These are phyloP conservation scores for Morpho helenor DNA, from an alignment of 2,888 invertebrate species.

Conservation along the genomic window DNA sequence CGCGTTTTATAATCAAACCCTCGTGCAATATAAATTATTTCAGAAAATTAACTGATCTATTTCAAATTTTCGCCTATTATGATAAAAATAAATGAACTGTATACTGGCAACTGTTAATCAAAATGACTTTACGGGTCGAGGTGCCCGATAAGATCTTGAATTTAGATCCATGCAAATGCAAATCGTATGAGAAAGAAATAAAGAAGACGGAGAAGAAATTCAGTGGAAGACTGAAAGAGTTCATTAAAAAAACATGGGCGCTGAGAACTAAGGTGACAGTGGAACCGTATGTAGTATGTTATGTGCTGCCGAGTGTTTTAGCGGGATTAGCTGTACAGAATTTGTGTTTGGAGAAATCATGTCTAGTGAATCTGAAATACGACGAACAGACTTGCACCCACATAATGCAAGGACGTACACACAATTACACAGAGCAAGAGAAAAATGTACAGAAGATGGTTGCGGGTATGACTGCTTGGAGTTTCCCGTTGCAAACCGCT, in stretches of 20 bases:
- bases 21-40: background rate
- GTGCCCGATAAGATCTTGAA: constrained; percentile 65
- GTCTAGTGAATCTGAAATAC: constrained; percentile 75
- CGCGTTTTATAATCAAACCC: constrained; percentile 15
- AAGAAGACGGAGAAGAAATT: constrained; percentile 55
- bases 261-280: constrained; percentile 77
- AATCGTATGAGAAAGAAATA: constrained; percentile 47
- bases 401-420: constrained; percentile 65
- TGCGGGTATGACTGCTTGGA: constrained; percentile 80
- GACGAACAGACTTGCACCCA: constrained; percentile 75
- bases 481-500: constrained; percentile 77
- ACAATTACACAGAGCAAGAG: constrained; percentile 61
- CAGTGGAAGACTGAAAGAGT: constrained; percentile 56
- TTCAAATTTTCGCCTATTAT: constrained; percentile 27
- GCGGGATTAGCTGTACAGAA: constrained; percentile 81
- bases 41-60: background rate
- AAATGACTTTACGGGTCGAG: constrained; percentile 74
- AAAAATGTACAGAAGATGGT: constrained; percentile 72
- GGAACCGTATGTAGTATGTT: constrained; percentile 83
- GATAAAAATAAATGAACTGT: constrained; percentile 27
- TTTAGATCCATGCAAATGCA: constrained; percentile 64
- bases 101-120: constrained; percentile 37
- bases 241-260: constrained; percentile 61
- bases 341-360: constrained; percentile 79
- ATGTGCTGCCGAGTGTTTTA: constrained; percentile 82